A percentile compares a stretch with the other conserved stretches of the same genome.
Conservation (phyloP, 2,888 invertebrate species). For the Clitarchus hookeri region DNA sequence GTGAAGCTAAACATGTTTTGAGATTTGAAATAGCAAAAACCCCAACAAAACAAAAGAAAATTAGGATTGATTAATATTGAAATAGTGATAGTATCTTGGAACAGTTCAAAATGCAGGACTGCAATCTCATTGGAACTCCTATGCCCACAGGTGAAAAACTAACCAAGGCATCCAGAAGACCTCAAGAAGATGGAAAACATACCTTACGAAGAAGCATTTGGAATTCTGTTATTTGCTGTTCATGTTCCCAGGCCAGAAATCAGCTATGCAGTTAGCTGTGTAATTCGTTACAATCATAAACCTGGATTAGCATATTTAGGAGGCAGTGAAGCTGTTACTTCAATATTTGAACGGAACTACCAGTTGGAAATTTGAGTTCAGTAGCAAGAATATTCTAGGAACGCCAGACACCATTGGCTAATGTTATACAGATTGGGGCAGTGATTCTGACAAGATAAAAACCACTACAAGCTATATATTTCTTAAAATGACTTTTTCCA, state of each 20-base stretch:
- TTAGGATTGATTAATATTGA: background rate
- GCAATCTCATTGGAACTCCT: background rate
- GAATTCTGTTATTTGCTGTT: background rate
- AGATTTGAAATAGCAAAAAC: background rate
- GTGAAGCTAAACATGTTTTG: too few species aligned
- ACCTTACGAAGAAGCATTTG: background rate
- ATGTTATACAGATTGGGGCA: too few species aligned
- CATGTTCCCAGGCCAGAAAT: background rate
- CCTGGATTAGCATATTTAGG: background rate
- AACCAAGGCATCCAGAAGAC: background rate
- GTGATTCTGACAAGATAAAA: too few species aligned
- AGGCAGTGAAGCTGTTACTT: background rate
- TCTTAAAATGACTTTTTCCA: too few species aligned
- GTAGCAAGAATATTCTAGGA: background rate
- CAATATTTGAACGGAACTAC: background rate
- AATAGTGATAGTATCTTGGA: background rate
- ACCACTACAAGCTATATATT: too few species aligned
- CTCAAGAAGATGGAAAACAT: background rate
- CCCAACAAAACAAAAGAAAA: background rate
- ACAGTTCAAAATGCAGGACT: background rate
- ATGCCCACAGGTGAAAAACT: background rate
- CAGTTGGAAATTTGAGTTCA: background rate
- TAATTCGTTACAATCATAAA: background rate
- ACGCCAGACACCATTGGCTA: too few species aligned
- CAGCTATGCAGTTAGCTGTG: background rate